These are phyloP conservation scores for Oscheius sp. DNA, from an alignment of 2,888 invertebrate species.

Conservation along the genomic window DNA sequence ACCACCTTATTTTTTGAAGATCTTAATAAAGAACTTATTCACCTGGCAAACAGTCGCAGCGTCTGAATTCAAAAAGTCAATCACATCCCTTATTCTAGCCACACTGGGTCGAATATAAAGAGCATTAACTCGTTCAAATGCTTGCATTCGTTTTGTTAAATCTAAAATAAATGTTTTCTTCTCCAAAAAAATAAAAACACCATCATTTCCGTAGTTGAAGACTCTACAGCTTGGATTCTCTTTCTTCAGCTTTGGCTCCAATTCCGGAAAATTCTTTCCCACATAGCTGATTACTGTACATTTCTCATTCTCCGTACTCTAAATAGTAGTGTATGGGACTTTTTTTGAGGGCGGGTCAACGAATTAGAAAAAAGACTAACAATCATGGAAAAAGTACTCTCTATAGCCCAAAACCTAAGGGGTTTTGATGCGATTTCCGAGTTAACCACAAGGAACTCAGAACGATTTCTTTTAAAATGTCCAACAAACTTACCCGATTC, in stretches of 20 bases:
- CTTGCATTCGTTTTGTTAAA: too few relatives aligned
- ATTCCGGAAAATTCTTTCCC: background rate
- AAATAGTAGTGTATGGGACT: background rate
- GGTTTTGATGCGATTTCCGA: too few relatives aligned
- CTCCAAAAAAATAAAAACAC: too few relatives aligned
- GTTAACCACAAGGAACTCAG: too few relatives aligned
- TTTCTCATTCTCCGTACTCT: background rate
- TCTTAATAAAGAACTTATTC: background rate
- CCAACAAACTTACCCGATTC: background rate
- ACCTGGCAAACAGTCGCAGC: background rate
- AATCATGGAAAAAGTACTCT: too few relatives aligned
- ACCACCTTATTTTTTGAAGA: too few relatives aligned
- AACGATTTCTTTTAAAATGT: background rate
- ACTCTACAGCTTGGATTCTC: slow-evolving; percentile 1
- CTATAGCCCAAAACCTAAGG: too few relatives aligned
- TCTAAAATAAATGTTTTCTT: too few relatives aligned
- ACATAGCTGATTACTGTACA: slow-evolving; percentile 6
- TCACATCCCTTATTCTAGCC: background rate
- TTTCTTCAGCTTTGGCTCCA: background rate
- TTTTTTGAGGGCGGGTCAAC: background rate
- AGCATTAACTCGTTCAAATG: background rate
- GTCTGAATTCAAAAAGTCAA: background rate
- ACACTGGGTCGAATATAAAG: background rate
- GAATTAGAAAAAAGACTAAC: background rate
- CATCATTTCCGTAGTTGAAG: background rate